Evolutionary conservation across 64 coral and sea anemone genomes (phyloP).

Genomic region (Acropora tenuis): DNA sequence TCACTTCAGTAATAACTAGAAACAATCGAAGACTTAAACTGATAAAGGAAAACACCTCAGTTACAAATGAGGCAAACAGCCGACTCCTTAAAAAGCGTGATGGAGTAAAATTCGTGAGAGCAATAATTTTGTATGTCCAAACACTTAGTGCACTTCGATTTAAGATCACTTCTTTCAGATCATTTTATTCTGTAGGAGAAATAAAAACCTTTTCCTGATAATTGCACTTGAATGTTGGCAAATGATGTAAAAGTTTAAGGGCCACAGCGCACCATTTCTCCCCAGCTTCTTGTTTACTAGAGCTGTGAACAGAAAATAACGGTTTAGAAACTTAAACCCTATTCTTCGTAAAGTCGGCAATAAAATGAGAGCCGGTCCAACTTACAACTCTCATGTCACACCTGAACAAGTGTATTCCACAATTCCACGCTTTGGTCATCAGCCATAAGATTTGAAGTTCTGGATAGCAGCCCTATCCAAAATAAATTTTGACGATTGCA

Average conservation of each 20-base stretch:
- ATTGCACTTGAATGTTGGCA: constrained; percentile 81
- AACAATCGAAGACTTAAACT: too few species aligned
- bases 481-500: background rate
- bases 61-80: too few species aligned
- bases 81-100: too few species aligned
- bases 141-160: too few species aligned
- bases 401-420: constrained; percentile 95
- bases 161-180: too few species aligned
- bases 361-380: too few species aligned
- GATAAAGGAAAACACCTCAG: too few species aligned
- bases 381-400: background rate
- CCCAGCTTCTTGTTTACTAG: constrained; percentile 69
- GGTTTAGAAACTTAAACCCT: too few species aligned
- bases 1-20: too few species aligned
- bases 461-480: constrained; percentile 74
- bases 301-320: constrained; percentile 35
- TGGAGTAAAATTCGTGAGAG: too few species aligned
- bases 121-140: too few species aligned
- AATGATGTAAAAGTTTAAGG: constrained; percentile 83
- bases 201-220: constrained; percentile 87
- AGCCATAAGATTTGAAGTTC: constrained; percentile 95
- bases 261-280: constrained; percentile 97
- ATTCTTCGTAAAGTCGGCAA: too few species aligned
- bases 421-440: constrained; percentile 99
- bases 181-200: background rate